Evolutionary conservation across 2,888 invertebrate genomes (phyloP).

Genomic region (Andrena chrysosceles): DNA sequence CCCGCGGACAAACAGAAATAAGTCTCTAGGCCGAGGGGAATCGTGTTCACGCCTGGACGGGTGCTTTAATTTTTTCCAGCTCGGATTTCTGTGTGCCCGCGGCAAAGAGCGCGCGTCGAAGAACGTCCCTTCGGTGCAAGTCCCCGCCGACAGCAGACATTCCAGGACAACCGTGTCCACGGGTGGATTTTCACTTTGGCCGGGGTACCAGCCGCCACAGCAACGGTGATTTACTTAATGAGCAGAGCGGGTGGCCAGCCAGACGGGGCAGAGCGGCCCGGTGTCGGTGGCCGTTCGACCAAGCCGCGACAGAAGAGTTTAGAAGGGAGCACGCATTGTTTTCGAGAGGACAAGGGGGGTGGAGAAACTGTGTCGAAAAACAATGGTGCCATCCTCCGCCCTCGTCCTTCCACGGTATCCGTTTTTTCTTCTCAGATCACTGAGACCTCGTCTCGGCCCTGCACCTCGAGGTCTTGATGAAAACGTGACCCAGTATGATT

Average conservation of each 20-base stretch:
- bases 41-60: slow-evolving; percentile 21
- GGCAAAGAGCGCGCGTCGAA: slow-evolving; percentile 34
- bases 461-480: slow-evolving; percentile 72
- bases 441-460: slow-evolving; percentile 33
- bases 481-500: slow-evolving; percentile 78
- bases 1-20: slow-evolving; percentile 19
- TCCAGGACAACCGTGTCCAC: slow-evolving; percentile 46
- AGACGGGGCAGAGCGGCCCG: slow-evolving; percentile 23
- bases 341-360: slow-evolving; percentile 37
- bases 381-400: slow-evolving; percentile 63
- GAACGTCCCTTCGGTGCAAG: slow-evolving; percentile 47
- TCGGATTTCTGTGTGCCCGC: slow-evolving; percentile 61
- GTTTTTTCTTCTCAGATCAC: slow-evolving; percentile 25
- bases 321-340: slow-evolving; percentile 70
- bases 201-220: slow-evolving; percentile 53
- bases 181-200: slow-evolving; percentile 70
- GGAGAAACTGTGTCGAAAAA: slow-evolving; percentile 74
- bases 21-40: background rate
- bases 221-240: slow-evolving; percentile 73
- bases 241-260: slow-evolving; percentile 42
- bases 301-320: slow-evolving; percentile 55
- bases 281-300: slow-evolving; percentile 27
- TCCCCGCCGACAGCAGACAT: slow-evolving; percentile 29
- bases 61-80: slow-evolving; percentile 61
- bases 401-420: slow-evolving; percentile 9